Base-by-base conservation (phyloP, 2,113 vertebrate species). In the Gambusia affinis region DNA sequence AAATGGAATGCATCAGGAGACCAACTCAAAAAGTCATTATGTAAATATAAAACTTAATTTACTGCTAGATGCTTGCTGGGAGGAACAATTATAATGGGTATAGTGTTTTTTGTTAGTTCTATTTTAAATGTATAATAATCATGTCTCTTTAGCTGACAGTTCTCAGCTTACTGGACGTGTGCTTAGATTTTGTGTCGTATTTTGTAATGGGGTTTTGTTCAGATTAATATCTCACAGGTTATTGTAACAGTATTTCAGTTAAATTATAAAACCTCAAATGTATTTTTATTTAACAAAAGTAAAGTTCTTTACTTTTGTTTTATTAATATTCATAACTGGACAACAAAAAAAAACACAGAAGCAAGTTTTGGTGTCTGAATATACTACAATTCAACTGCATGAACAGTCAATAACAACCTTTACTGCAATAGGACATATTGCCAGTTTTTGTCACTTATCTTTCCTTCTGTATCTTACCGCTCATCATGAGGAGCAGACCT, bases 401-500 rank as follows among this genome's bases (percentile, higher is more conserved):
- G 39, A 42, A 42, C 39, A 19, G 22, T 8, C 17, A 64, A 17
- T 35, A 35, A 12, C 17, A 17, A 47, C 44, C 15, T 47, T 19
- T 19, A 5, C 4, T 47, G 42, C 4, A 27, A 4, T n/a, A 12
- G 10, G 8, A n/a, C 4, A 33, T 37, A 42, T 66, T 27, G 3
- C 10, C 11, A 29, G 65, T 37, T 37, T 37, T 37, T 15, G 0
- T 19, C 12, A 24, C 3, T 22, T 22, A 10, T 14, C 22, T 29
- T 4, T 62, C 37, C 42, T 44, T 33, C n/a, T 19, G 28, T 30
- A 77, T 1, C 75, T 86, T 88, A 83, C 87, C 83, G 80, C 73
- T 91, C 92, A 15, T 97, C 96, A 19, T 93, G 90, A 70, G 71
- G 92, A 39, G 84, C 64, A 14, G 92, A 95, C 2, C 95, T 87